phyloP scores from a whole-genome alignment of 2,113 vertebrate genomes.

The Corvus moneduloides region DNA sequence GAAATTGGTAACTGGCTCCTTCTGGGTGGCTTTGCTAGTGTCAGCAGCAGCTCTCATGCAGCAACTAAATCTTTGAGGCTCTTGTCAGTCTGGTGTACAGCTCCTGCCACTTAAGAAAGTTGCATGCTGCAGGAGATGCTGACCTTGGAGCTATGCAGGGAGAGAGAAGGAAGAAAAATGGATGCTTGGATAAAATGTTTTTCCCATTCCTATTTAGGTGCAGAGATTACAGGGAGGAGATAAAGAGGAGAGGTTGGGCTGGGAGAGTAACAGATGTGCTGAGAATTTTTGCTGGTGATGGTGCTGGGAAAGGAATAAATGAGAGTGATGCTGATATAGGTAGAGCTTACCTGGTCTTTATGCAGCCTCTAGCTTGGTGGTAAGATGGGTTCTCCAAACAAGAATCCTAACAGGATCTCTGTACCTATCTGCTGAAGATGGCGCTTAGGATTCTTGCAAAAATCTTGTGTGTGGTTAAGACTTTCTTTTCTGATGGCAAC shows the following conservation, averaged over 20 bases:
- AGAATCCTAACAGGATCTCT: not conserved
- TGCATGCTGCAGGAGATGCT: not conserved
- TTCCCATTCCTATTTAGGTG: not conserved
- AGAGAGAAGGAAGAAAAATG: not conserved
- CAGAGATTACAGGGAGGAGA: not conserved
- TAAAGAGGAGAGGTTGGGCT: not conserved
- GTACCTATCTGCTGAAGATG: not conserved
- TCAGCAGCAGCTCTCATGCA: not conserved
- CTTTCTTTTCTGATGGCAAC: not conserved
- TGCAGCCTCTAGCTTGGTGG: not conserved
- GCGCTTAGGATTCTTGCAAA: not conserved
- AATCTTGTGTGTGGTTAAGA: not conserved
- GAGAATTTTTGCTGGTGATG: not conserved
- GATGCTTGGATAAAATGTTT: not conserved
- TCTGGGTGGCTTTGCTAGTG: not conserved
- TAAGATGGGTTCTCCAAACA: not conserved
- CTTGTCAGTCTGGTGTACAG: not conserved
- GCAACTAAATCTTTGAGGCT: not conserved
- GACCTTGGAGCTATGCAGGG: not conserved
- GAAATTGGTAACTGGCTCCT: not conserved
- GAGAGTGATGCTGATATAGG: not conserved
- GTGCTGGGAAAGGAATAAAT: not conserved
- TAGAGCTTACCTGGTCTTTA: not conserved
- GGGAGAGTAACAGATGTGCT: not conserved
- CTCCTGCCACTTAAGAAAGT: not conserved